phyloP scores from a whole-genome alignment of 64 coral and sea anemone species.

The Pocillopora damicornis region DNA sequence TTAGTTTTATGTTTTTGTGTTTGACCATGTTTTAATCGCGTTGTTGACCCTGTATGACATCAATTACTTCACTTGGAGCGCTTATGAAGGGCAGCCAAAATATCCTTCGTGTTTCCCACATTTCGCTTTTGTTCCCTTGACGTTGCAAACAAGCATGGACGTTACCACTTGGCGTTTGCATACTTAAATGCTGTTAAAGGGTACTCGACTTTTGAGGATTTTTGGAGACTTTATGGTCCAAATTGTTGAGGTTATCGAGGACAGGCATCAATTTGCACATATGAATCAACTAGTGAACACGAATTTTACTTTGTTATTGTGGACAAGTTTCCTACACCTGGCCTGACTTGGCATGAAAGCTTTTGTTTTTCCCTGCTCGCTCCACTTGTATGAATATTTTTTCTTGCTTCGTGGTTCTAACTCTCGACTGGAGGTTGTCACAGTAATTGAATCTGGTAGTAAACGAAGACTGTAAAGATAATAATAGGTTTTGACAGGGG shows the following conservation, averaged over 20 bases:
- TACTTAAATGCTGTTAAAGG: constrained; percentile 46
- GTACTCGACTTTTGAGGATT: constrained; percentile 51
- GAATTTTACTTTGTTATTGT: constrained; percentile 84
- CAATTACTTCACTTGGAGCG: constrained; percentile 99
- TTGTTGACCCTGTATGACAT: constrained; percentile 99
- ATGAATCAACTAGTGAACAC: constrained; percentile 77
- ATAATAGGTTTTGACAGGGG: constrained; percentile 72
- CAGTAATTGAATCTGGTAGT: constrained; percentile 72
- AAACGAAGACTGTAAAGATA: constrained; percentile 58
- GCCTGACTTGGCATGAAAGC: constrained; percentile 73
- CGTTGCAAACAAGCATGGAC: constrained; percentile 83
- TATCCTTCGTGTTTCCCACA: constrained; percentile 70
- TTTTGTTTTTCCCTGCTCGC: constrained; percentile 73
- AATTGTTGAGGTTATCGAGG: constrained; percentile 80
- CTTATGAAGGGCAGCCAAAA: constrained; percentile 92
- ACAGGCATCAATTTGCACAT: constrained; percentile 90
- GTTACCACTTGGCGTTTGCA: constrained; percentile 66
- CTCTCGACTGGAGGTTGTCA: constrained; percentile 76
- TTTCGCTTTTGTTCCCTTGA: constrained; percentile 99
- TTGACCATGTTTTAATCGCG: constrained; percentile 93
- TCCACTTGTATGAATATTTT: constrained; percentile 41
- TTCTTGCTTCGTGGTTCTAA: constrained; percentile 45
- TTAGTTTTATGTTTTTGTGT: constrained; percentile 97
- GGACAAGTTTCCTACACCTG: constrained; percentile 88
- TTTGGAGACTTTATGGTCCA: constrained; percentile 61